Base-by-base conservation (phyloP, 2,888 invertebrate species). In the Melinopterus prodromus region DNA sequence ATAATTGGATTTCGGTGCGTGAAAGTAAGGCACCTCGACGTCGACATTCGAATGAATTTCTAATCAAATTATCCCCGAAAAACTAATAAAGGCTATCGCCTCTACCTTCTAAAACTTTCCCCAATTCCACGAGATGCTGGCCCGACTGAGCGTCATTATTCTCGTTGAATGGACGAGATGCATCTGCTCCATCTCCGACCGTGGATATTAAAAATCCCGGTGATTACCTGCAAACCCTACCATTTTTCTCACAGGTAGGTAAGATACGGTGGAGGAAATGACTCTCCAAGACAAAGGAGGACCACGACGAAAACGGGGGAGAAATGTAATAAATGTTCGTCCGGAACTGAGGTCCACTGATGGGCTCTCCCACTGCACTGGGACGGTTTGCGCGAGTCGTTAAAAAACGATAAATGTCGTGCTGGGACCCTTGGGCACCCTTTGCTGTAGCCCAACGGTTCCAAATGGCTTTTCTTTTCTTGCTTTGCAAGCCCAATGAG, bases 191-290 rank as follows among this genome's bases (percentile, higher is more conserved):
- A 53, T 53, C 53, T 53, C 26, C 26, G 26, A 53, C 53, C 53
- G 53, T 53, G 53, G 53, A 53, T 53, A 53, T 53, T 53, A 53
- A 53, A 53, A 53, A 53, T 53, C 53, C 53, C 53, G 53, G 53
- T 53, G 53, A 53, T 53, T 53, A 53, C 53, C 53, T 53, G 53
- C 53, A 53, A 53, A 53, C 53, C 53, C 53, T 26, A 26, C 9
- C 53, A 12, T 6, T 6, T 3, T 53, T 53, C 53, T 3, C 53
- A 3, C 53, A 53, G 53, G 53, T 53, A 53, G 53, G 53, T 53
- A 53, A 53, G 53, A 53, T 53, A 6, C 2, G 53, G 12, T 6
- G 53, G 53, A 53, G 53, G 53, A 53, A 53, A 53, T 53, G 53
- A 53, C 53, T 53, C 53, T 6, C 7, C 9, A 53, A 53, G 53